Base-by-base conservation (phyloP, 2,888 invertebrate species). In the Lithophane ornitopus region DNA sequence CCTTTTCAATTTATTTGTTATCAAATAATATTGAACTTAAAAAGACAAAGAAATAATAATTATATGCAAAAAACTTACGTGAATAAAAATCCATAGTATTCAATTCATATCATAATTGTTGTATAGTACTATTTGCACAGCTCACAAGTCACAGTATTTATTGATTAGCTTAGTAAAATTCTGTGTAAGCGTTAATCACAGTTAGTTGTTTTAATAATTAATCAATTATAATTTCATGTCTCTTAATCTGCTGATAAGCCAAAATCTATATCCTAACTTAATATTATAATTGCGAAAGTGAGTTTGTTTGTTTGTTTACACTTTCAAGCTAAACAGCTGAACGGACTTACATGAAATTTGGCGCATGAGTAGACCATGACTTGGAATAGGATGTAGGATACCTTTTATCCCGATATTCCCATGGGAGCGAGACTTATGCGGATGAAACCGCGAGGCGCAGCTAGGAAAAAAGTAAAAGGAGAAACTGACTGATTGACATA, bases 201-300 rank as follows among this genome's bases (percentile, higher is more conserved):
- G 9, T 66, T 63, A 6, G 22, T 49, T 49, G 66, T 49, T 28
- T 34, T 2, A 66, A 49, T 66, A 9, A 66, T 66, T 66, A 66
- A n/a, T 49, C 66, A 66, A 66, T 66, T 66, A 66, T 16, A 66
- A 34, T 66, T 49, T 34, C 66, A 34, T 66, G 66, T 63, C 11
- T 12, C 26, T 44, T 63, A 63, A 44, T 66, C 22, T n/a, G 9
- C 34, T 16, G 66, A 66, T 66, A 66, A 66, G 66, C n/a, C n/a
- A 9, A 16, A 28, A 26, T 44, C 34, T 34, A 34, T 61, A 22
- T 34, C 34, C 34, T 34, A 34, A 34, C 34, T 34, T 34, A 34
- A 34, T 34, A 34, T 34, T 6, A 34, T 34, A 34, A 34, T 6
- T 6, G 34, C 34, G 34, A 34, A 34, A 34, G 34, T 34, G 34